These are phyloP conservation scores for Holothuria glaberrima DNA, from an alignment of 35 echinoderm and acorn worm species.

Conservation along the genomic window DNA sequence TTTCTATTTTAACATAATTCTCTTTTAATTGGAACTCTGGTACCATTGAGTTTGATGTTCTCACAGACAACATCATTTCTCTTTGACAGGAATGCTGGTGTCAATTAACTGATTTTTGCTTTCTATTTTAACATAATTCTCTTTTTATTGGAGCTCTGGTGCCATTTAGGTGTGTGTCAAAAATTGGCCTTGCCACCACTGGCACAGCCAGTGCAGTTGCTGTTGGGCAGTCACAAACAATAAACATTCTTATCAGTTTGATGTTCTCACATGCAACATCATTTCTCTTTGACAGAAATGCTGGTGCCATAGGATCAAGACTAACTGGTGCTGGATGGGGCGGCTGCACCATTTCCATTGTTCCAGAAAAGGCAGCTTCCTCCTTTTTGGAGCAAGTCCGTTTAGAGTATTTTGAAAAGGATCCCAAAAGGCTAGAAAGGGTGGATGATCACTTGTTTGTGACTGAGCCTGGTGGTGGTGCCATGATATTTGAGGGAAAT, in stretches of 20 bases:
- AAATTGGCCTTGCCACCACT: no score
- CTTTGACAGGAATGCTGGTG: no score
- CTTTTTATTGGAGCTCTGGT: no score
- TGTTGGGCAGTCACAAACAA: no score
- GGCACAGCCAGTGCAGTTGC: no score
- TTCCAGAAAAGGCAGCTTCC: conserved; percentile 55
- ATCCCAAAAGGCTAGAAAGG: conserved; percentile 56
- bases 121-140: no score
- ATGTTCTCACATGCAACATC: not conserved
- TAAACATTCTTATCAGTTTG: no score
- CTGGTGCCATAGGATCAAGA: conserved; percentile 85
- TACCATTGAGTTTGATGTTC: no score
- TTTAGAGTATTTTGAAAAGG: conserved; percentile 67
- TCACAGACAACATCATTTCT: no score
- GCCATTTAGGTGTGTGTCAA: no score
- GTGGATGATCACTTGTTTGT: conserved; percentile 85
- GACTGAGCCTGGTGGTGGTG: conserved; percentile 80
- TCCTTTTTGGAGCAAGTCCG: conserved; percentile 79
- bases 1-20: not conserved
- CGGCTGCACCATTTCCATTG: conserved; percentile 94
- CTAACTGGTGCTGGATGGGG: conserved; percentile 97
- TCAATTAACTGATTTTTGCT: no score
- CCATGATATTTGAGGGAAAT: conserved; percentile 26
- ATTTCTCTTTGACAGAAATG: conserved; percentile 57
- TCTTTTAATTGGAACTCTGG: not conserved